Base-by-base conservation (phyloP, 2,888 invertebrate genomes). In the Eubasilissa splendida region DNA sequence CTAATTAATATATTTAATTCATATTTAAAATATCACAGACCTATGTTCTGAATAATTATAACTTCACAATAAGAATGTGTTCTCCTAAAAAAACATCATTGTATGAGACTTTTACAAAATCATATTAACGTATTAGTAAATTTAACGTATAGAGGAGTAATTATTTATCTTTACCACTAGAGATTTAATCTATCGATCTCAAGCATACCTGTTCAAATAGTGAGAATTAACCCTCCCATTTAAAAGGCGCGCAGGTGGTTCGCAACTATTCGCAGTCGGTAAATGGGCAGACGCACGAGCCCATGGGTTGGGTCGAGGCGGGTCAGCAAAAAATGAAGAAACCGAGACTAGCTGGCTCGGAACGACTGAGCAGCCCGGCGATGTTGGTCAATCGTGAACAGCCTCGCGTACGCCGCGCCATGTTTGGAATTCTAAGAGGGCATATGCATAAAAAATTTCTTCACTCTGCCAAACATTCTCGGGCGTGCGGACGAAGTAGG, bases 331-430 rank as follows among this genome's bases (percentile, higher is more conserved):
- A 10, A 68, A 5, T n/a, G 58, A 58, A 58, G 58, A n/a, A 4
- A 58, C 11, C 58, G 9, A 58, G 58, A 58, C 4, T 1, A 58
- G n/a, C 58, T 0, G 3, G 58, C 58, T n/a, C 2, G n/a, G 11
- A n/a, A 11, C 11, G 2, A n/a, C 58, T 58, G 8, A 9, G 9
- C 58, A 8, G n/a, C 58, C 42, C n/a, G 58, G 8, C 9, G 50
- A 68, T 50, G 68, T 68, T 68, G 68, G 68, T 68, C 68, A 68
- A 68, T 68, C 68, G 68, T 52, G 68, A 68, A 68, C 14, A 68
- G 50, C 68, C 52, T 50, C 68, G 68, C 52, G 52, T n/a, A 50
- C 42, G 5, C 11, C 33, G 50, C 42, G n/a, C 12, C 68, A 50
- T 50, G 68, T 33, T 50, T 50, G 14, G 68, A 50, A 68, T 68